These are phyloP conservation scores for Thymelicus acteon DNA, from an alignment of 2,888 invertebrate genomes.

Conservation along the genomic window DNA sequence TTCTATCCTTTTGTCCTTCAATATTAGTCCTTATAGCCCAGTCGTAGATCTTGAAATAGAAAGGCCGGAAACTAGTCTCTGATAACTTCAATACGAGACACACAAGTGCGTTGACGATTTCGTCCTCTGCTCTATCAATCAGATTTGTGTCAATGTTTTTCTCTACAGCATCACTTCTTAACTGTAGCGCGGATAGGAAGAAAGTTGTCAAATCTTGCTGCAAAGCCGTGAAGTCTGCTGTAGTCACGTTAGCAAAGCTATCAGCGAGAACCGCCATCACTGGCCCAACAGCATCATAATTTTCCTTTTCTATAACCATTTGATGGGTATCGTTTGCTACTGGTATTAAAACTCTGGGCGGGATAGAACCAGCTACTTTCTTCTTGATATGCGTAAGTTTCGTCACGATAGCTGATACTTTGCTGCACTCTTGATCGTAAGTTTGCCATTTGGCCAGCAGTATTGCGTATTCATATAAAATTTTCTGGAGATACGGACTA, in stretches of 20 bases:
- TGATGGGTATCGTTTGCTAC: constrained; percentile 88
- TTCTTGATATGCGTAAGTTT: constrained; percentile 87
- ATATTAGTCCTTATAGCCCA: constrained; percentile 91
- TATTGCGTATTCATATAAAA: constrained; percentile 87
- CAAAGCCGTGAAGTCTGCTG: constrained; percentile 87
- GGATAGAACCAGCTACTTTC: constrained; percentile 88
- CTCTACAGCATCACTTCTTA: constrained; percentile 84
- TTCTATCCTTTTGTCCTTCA: constrained; percentile 85
- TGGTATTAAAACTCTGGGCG: constrained; percentile 91
- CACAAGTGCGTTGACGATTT: constrained; percentile 91
- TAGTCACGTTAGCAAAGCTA: constrained; percentile 86
- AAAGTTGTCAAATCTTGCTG: constrained; percentile 89
- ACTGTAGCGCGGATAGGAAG: constrained; percentile 89
- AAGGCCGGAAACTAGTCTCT: constrained; percentile 94
- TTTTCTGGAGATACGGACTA: constrained; percentile 92
- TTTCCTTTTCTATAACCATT: constrained; percentile 83
- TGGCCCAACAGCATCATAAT: constrained; percentile 86
- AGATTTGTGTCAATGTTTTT: constrained; percentile 59
- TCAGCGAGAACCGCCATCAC: constrained; percentile 92
- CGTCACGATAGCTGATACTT: constrained; percentile 80
- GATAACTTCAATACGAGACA: constrained; percentile 94
- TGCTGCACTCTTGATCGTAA: constrained; percentile 75
- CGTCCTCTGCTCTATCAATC: constrained; percentile 88
- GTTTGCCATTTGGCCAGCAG: constrained; percentile 82
- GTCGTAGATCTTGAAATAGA: constrained; percentile 94